Evolutionary conservation across 2,797 vertebrate species (phyloP), one percentile per base, ranked within the genome.

Genomic region (Rousettus madagascariensis): DNA sequence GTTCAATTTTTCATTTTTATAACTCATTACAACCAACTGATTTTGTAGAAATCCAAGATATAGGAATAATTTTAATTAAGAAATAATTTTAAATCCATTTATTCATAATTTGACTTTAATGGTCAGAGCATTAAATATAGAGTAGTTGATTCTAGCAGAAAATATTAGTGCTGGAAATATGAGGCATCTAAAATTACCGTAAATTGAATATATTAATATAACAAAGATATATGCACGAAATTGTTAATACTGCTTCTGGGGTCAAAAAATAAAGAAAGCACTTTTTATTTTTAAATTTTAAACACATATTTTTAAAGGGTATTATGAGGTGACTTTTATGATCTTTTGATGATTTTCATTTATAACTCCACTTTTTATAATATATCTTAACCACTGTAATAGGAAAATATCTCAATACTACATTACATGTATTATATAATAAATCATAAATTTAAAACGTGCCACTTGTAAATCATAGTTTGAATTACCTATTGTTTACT

Each of bases 1-100:
- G 97, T 97, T 97, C 91, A 97, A 95, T 91, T 98, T 98, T 97
- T 69, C 78, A 97, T 93, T 59, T 83, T 95, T 77, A 82, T 90
- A 96, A 97, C 80, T 97, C 97, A 97, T 96, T 97, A 96, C 22
- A 94, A 90, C 82, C 94, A 97, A 97, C 71, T 97, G 85, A 97
- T 97, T 98, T 97, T 96, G 49, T 43, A 53, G 26, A 98, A 94
- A 94, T 30, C 12, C 53, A 51, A 86, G 92, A n/a, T 61, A 87
- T 33, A 72, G 49, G 77, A 91, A 95, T 89, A 19, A 96, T 95
- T 97, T 97, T 97, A 98, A 97, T 91, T 68, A 97, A 96, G 78
- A 97, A 63, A 96, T 95, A 97, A 95, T 95, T 92, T 98, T 97
- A 97, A 98, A 95, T 96, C 80, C 86, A 93, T 86, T 95, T 96